These are phyloP conservation scores for Alectoris magna DNA, from an alignment of 2,797 vertebrate genomes.

Conservation along the genomic window DNA sequence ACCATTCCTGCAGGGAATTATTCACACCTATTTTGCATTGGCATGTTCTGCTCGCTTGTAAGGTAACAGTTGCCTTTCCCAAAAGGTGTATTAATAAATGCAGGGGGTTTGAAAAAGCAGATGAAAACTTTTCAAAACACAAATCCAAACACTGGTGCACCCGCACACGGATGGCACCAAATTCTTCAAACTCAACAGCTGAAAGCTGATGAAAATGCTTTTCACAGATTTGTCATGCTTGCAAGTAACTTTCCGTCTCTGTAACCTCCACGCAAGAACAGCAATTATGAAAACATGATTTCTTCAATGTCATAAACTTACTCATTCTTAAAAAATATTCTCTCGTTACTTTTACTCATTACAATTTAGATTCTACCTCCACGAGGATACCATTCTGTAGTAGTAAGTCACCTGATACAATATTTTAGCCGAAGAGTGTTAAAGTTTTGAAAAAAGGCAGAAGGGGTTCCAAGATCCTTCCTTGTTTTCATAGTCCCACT, in stretches of 20 bases:
- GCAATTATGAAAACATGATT: neutral
- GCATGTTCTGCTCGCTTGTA: slow-evolving; percentile 14
- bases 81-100: neutral
- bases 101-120: neutral
- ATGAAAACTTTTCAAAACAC: neutral
- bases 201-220: neutral
- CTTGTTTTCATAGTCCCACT: neutral
- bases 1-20: slow-evolving; percentile 38
- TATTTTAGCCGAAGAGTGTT: neutral
- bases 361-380: neutral
- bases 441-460: neutral
- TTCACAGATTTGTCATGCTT: neutral
- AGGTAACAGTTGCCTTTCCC: neutral
- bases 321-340: neutral
- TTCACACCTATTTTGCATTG: slow-evolving; percentile 22
- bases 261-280: neutral
- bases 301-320: neutral
- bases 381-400: neutral
- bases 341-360: neutral
- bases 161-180: neutral
- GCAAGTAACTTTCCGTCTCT: neutral
- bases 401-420: neutral
- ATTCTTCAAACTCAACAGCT: rapidly evolving
- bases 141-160: neutral
- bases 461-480: neutral